These are phyloP conservation scores for Felis chaus DNA, from an alignment of 2,113 vertebrate genomes.

Conservation along the genomic window DNA sequence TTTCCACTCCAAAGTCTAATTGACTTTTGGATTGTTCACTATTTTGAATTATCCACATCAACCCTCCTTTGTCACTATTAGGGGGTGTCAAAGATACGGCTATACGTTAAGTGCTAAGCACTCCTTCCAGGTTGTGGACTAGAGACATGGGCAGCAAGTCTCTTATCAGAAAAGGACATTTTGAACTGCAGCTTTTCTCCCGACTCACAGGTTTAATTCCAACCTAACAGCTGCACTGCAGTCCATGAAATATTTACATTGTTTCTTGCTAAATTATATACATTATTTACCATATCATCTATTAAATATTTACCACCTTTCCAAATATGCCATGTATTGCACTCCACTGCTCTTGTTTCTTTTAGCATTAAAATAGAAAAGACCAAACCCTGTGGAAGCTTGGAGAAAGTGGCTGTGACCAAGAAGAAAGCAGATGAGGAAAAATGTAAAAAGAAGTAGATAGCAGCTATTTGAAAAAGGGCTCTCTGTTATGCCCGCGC, in stretches of 20 bases:
- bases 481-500: neutral
- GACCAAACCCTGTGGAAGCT: conserved; percentile 17
- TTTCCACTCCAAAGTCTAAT: neutral
- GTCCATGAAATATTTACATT: conserved; percentile 79
- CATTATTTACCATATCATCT: conserved; percentile 75
- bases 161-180: conserved; percentile 39
- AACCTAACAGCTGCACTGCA: conserved; percentile 72
- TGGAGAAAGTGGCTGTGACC: conserved; percentile 23
- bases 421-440: neutral
- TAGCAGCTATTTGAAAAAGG: conserved; percentile 10
- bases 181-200: conserved; percentile 54
- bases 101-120: neutral
- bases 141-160: neutral
- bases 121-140: neutral
- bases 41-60: conserved; percentile 14
- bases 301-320: conserved; percentile 77
- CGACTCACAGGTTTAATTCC: conserved; percentile 66
- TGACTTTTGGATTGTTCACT: neutral
- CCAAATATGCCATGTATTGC: conserved; percentile 65
- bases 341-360: conserved; percentile 57
- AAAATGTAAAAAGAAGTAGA: conserved; percentile 5
- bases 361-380: conserved; percentile 63
- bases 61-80: neutral
- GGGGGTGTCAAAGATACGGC: neutral
- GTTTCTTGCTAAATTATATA: conserved; percentile 77